Evolutionary conservation across 2,797 vertebrate species (phyloP).

Genomic region (Acanthornis magna): DNA sequence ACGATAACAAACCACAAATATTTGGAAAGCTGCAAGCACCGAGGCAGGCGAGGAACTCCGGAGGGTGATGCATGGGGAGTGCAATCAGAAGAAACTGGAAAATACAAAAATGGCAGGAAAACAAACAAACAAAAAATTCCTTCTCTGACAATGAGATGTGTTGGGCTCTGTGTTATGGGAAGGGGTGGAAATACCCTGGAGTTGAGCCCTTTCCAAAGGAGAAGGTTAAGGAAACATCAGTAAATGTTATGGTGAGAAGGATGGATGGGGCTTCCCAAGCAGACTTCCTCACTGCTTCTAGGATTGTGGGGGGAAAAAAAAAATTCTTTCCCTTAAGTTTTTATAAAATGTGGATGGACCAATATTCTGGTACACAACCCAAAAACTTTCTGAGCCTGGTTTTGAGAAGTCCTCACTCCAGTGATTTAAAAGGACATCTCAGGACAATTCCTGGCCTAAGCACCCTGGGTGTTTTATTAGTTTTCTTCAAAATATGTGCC

Average conservation of each 20-base stretch:
- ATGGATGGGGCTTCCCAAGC: background rate
- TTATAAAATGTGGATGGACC: background rate
- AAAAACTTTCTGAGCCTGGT: background rate
- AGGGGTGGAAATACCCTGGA: background rate
- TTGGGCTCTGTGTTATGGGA: background rate
- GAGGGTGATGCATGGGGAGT: background rate
- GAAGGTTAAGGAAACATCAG: background rate
- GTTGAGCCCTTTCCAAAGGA: background rate
- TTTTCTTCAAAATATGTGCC: background rate
- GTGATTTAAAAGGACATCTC: background rate
- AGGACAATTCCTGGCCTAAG: background rate
- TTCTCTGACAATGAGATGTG: background rate
- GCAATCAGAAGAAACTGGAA: background rate
- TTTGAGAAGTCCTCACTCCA: background rate
- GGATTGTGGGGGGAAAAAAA: background rate
- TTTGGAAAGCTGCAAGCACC: slow-evolving; percentile 10
- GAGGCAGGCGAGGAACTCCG: background rate
- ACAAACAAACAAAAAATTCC: background rate
- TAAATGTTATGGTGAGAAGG: background rate
- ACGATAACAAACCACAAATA: slow-evolving; percentile 1
- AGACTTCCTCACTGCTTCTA: background rate
- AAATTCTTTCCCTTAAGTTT: background rate
- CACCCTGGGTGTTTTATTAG: background rate
- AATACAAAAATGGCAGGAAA: background rate
- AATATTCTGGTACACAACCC: background rate